These are phyloP conservation scores for Yoshiicerus persimilis DNA, from an alignment of 1,140 invertebrate species.

Conservation along the genomic window DNA sequence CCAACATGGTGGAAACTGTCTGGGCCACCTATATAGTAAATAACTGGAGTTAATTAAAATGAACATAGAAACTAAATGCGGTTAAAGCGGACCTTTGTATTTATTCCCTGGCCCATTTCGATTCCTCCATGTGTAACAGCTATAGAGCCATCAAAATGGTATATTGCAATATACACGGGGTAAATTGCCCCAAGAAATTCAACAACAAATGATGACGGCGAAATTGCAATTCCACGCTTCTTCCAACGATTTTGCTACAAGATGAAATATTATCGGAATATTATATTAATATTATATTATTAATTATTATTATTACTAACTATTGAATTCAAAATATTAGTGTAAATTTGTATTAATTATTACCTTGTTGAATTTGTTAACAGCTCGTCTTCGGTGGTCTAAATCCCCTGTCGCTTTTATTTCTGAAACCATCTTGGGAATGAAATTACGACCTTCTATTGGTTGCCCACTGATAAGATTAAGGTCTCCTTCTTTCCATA, in stretches of 20 bases:
- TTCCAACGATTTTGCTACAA: conserved; percentile 68
- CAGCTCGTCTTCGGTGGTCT: conserved; percentile 60
- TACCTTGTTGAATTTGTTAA: conserved; percentile 54
- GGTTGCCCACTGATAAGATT: background rate
- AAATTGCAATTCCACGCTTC: conserved; percentile 69
- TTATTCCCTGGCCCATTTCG: conserved; percentile 38
- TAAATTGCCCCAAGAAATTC: conserved; percentile 59
- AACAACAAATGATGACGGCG: conserved; percentile 68
- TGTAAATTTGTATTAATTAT: too few species aligned
- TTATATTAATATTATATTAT: too few species aligned
- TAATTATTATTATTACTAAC: too few species aligned
- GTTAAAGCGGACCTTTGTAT: conserved; percentile 38
- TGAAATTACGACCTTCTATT: conserved; percentile 36
- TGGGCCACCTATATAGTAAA: conserved; percentile 63
- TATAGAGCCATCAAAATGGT: conserved; percentile 74
- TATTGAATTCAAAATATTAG: too few species aligned
- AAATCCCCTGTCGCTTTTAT: conserved; percentile 64
- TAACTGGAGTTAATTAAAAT: background rate
- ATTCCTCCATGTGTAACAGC: conserved; percentile 65
- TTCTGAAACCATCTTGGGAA: conserved; percentile 60
- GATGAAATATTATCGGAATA: too few species aligned
- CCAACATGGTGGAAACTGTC: conserved; percentile 71
- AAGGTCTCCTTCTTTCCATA: conserved; percentile 52
- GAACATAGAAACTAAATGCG: too few species aligned
- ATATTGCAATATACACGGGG: conserved; percentile 74